Conservation (phyloP, 1,140 invertebrate species). For the Matsumurasca onukii region DNA sequence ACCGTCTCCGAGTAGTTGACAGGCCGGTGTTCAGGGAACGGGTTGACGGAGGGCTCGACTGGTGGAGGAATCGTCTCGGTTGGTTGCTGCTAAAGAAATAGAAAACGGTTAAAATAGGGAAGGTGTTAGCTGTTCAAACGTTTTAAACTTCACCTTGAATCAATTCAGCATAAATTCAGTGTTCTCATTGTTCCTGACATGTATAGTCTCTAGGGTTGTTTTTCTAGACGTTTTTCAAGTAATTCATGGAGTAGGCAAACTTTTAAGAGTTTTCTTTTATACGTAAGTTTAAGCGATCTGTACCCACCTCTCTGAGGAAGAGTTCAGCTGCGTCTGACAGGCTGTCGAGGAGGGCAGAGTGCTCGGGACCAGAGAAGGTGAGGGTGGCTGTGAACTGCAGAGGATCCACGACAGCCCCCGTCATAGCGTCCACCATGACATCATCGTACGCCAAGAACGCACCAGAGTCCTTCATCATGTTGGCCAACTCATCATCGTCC, state of each 20-base stretch:
- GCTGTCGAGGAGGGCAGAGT: constrained; percentile 64
- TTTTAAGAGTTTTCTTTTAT: no score
- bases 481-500: constrained; percentile 67
- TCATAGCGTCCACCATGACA: constrained; percentile 74
- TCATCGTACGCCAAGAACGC: constrained; percentile 58
- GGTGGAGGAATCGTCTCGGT: constrained; percentile 51
- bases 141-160: no score
- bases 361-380: constrained; percentile 74
- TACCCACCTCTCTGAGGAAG: constrained; percentile 59
- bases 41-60: constrained; percentile 64
- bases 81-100: constrained; percentile 32
- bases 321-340: constrained; percentile 73
- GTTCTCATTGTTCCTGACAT: no score
- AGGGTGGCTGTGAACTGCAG: constrained; percentile 78
- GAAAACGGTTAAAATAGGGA: no score
- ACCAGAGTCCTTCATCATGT: constrained; percentile 68
- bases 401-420: constrained; percentile 72
- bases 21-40: constrained; percentile 63
- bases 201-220: no score
- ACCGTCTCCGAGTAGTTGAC: constrained; percentile 38
- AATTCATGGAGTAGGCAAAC: no score
- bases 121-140: no score
- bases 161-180: no score
- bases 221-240: no score
- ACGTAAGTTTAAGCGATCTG: no score